Base-by-base conservation (phyloP, 2,888 invertebrate genomes). In the Drosophila rellima region DNA sequence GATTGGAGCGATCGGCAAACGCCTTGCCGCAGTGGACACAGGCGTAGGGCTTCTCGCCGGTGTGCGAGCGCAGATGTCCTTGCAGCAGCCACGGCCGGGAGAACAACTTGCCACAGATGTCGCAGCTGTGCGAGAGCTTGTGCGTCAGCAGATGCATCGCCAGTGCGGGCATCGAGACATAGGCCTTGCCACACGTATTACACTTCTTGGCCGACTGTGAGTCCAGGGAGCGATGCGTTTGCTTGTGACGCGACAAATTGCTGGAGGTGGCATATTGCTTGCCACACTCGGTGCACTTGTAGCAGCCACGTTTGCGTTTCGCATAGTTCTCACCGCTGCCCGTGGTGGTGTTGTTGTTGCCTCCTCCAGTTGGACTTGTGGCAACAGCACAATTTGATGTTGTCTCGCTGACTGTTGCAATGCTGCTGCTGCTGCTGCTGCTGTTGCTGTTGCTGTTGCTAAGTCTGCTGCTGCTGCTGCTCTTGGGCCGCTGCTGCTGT, bases 81-180 rank as follows among this genome's bases (percentile, higher is more conserved):
- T 97, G 97, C 55, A 97, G 94, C 61, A 99, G 94, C 98, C 99
- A 99, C 17, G 98, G 98, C 39, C 99, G 94, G 18, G 97, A 97
- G 94, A 99, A 99, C 89, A 97, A 95, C 93, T 99, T 99, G 65
- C 97, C 97, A 93, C 99, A 99, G 48, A 98, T 95, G 64, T 96
- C 95, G 92, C 99, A 99, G 89, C 96, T 96, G 94, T 99, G 98
- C 31, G 96, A 95, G 86, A 98, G 94, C 91, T 97, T 97, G 93
- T 99, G 99, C 47, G 98, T 98, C 55, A 96, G 94, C 71, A 97
- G 95, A 92, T 97, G 98, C 96, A 97, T 98, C 59, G 98, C 97
- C 63, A 99, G 94, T 7, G 99, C 98, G 0, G 99, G 99, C 98
- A 99, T 99, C 80, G 97, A 97, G 59, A 99, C 99, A 93, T 99